A percentile compares a stretch with the other conserved stretches of the same genome.
phyloP scores from a whole-genome alignment of 2,888 invertebrate genomes.

The Hemaris fuciformis region DNA sequence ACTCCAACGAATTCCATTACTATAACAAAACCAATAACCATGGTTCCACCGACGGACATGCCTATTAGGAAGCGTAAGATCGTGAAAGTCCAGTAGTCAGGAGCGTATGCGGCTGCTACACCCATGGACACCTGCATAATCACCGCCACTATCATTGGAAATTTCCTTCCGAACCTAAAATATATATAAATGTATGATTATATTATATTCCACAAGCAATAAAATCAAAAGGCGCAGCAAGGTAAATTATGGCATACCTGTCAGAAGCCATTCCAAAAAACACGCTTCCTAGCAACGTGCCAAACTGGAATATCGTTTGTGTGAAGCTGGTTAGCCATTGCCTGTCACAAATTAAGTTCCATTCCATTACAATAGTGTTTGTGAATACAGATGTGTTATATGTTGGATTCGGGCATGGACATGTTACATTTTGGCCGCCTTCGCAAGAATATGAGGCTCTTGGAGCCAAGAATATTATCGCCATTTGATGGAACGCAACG shows the following conservation, averaged over 20 bases:
- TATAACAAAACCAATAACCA: slow-evolving; percentile 84
- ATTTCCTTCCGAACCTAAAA: slow-evolving; percentile 87
- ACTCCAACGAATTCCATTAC: slow-evolving; percentile 86
- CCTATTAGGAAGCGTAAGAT: slow-evolving; percentile 86
- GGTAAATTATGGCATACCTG: slow-evolving; percentile 75
- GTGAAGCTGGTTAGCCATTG: slow-evolving; percentile 85
- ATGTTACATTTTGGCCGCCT: slow-evolving; percentile 50
- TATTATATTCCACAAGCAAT: not conserved
- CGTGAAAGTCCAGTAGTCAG: slow-evolving; percentile 83
- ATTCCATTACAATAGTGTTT: slow-evolving; percentile 87
- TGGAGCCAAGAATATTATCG: slow-evolving; percentile 76
- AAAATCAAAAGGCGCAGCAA: not conserved
- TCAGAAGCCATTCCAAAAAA: slow-evolving; percentile 88
- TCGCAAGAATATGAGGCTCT: slow-evolving; percentile 55
- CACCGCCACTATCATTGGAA: slow-evolving; percentile 86
- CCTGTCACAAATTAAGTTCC: slow-evolving; percentile 87
- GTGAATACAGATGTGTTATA: slow-evolving; percentile 85
- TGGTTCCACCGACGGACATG: slow-evolving; percentile 89
- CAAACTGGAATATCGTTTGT: slow-evolving; percentile 88
- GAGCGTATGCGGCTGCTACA: slow-evolving; percentile 84
- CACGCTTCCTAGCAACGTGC: slow-evolving; percentile 87
- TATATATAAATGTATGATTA: slow-evolving; percentile 23
- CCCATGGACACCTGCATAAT: slow-evolving; percentile 86
- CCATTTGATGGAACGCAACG: slow-evolving; percentile 77
- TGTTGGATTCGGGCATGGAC: slow-evolving; percentile 80